Evolutionary conservation across 2,888 invertebrate species (phyloP), one percentile per base, ranked within the genome.

Genomic region (Neuroscelio doddi): DNA sequence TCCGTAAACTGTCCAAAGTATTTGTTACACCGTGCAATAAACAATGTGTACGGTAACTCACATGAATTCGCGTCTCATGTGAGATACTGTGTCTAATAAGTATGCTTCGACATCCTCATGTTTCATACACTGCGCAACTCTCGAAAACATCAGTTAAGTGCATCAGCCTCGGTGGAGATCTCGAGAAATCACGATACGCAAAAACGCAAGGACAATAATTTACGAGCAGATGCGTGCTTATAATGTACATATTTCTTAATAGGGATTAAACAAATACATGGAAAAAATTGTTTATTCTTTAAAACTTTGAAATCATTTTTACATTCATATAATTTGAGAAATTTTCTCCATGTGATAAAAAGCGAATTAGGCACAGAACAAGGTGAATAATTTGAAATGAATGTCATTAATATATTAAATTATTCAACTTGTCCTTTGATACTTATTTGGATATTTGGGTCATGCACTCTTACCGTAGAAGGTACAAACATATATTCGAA

Each of bases 211-310:
- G 57, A 61, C 61, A 64, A 70, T 72, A 72, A 74, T 68, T 68
- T 73, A 74, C 74, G 75, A 77, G 70, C 74, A 70, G 69, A 69
- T 72, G 73, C 75, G 74, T 75, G 75, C 74, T 71, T 74, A 61
- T 71, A 66, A 53, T 53, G 39, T 64, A 64, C 57, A 57, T 53
- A 44, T 64, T 64, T 55, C 64, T 65, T 47, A 59, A 59, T 56
- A 67, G 62, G 53, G 29, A 30, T 56, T 32, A 45, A 44, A 47
- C 21, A 41, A 45, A 14, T 30, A 17, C 46, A 57, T 46, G 52
- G 52, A 51, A 51, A 46, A 51, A 50, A 41, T 12, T 5, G 36
- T 38, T 38, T 21, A 1, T 24, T 15, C n/a, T n/a, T n/a, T n/a
- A n/a, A n/a, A n/a, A n/a, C n/a, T n/a, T n/a, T n/a, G n/a, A n/a